These are phyloP conservation scores for Emmelina monodactyla DNA, from an alignment of 2,888 invertebrate species.

Conservation along the genomic window DNA sequence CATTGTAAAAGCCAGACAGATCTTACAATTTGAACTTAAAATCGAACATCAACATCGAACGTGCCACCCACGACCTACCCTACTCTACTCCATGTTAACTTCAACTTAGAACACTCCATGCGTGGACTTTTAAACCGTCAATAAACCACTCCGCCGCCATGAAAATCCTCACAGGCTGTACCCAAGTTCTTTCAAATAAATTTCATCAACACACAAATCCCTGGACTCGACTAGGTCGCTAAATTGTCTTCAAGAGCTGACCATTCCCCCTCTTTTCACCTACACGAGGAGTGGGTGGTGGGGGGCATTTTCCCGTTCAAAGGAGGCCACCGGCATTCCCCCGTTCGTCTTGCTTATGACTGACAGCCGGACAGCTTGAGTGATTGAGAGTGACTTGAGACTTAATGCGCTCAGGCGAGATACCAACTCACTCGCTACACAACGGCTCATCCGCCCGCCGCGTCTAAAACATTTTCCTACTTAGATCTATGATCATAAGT, in stretches of 20 bases:
- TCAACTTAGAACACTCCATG: too few species aligned
- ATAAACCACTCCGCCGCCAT: too few species aligned
- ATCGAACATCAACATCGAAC: too few species aligned
- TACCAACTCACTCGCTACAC: slow-evolving; percentile 20
- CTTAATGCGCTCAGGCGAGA: slow-evolving; percentile 59
- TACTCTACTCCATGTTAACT: too few species aligned
- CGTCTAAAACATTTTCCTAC: slow-evolving; percentile 14
- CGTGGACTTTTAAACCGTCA: too few species aligned
- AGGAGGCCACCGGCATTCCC: slow-evolving; percentile 51
- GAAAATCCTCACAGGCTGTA: slow-evolving; percentile 29
- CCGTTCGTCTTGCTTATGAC: slow-evolving; percentile 65
- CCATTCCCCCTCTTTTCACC: slow-evolving; percentile 42
- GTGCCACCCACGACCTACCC: too few species aligned
- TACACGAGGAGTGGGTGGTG: slow-evolving; percentile 31
- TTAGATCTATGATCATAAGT: neutral
- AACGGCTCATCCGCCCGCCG: slow-evolving; percentile 25
- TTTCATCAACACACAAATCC: slow-evolving; percentile 53
- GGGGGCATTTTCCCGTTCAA: slow-evolving; percentile 24
- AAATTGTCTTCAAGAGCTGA: slow-evolving; percentile 66
- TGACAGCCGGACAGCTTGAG: slow-evolving; percentile 63
- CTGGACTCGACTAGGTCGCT: slow-evolving; percentile 50
- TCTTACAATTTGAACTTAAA: too few species aligned
- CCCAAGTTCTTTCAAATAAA: slow-evolving; percentile 54
- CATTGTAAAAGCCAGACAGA: too few species aligned
- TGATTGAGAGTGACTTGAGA: slow-evolving; percentile 65